These are phyloP conservation scores for Hofmannophila pseudospretella DNA, from an alignment of 2,888 invertebrate species.

Conservation along the genomic window DNA sequence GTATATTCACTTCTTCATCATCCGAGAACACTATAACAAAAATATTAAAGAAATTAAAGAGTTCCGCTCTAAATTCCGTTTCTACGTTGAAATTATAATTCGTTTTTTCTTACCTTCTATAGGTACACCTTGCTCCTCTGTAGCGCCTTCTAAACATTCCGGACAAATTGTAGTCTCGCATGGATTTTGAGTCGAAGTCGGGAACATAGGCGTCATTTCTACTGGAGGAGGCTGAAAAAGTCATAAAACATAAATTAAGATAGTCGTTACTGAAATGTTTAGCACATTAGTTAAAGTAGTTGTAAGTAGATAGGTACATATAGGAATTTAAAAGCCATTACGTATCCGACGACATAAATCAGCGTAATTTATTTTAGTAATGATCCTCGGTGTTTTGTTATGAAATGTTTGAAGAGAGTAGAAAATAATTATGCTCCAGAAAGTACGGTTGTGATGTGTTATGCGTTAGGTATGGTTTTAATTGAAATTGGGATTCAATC, in stretches of 20 bases:
- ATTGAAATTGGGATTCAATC: background rate
- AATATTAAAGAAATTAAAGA: background rate
- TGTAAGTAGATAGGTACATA: too few relatives aligned
- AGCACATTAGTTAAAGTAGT: too few relatives aligned
- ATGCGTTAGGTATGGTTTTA: background rate
- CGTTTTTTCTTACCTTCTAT: constrained; percentile 40
- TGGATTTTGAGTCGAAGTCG: constrained; percentile 55
- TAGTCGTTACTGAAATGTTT: too few relatives aligned
- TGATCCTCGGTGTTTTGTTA: too few relatives aligned
- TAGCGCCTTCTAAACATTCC: constrained; percentile 54
- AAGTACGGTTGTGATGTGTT: background rate
- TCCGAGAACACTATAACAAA: constrained; percentile 22
- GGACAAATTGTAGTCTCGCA: constrained; percentile 63
- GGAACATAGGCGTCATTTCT: constrained; percentile 56
- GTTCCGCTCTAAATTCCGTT: too few relatives aligned
- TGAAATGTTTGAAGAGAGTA: too few relatives aligned
- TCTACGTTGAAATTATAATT: too few relatives aligned
- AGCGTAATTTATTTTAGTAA: too few relatives aligned
- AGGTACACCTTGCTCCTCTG: constrained; percentile 35
- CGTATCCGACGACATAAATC: too few relatives aligned
- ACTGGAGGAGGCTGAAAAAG: constrained; percentile 52
- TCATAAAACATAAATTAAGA: too few relatives aligned
- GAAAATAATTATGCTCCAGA: too few relatives aligned
- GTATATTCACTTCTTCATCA: constrained; percentile 9
- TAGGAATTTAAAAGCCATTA: too few relatives aligned